Base-by-base conservation (phyloP, 2,797 vertebrate genomes). In the Thalassophryne amazonica region DNA sequence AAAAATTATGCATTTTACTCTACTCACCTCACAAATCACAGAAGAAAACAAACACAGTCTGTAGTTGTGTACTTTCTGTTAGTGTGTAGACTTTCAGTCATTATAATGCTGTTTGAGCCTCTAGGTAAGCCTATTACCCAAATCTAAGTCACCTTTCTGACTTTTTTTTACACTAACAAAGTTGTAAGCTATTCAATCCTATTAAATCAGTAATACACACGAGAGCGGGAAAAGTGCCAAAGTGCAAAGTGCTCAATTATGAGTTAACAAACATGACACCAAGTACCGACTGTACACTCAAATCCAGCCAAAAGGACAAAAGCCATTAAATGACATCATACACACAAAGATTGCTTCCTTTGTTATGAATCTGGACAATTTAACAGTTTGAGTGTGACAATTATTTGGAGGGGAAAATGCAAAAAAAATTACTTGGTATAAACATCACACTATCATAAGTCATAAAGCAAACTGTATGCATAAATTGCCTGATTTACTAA, bases 151-250 rank as follows among this genome's bases (percentile, higher is more conserved):
- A 60, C 60, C 60, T 71, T 66, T 72, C 67, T 83, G 72, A 81
- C 66, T 73, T 69, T 43, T 5, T 33, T 35, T 72, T 77, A 67
- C 83, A 68, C 53, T 58, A 80, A 58, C 64, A 76, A 69, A 73
- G 73, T 54, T 81, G 60, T 83, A 70, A 86, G 84, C 70, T 68
- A 60, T 45, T 47, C 58, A 81, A 77, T 85, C 79, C 69, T 80
- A 78, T 87, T 83, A 84, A 63, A 40, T 52, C 73, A 68, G 68
- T 79, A 73, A 81, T 72, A 64, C 62, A 73, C 67, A 80, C 30
- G 31, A 40, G 45, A 27, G 38, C n/a, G 31, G 32, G 34, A 51
- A 54, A 59, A 70, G 77, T 64, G 30, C 49, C 57, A 42, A 28
- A 43, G 42, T 29, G 47, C 50, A 24, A 53, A 51, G 43, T 60